Evolutionary conservation across 1,140 invertebrate genomes (phyloP), one percentile per base, ranked within the genome.

Genomic region (Ectropis grisescens): DNA sequence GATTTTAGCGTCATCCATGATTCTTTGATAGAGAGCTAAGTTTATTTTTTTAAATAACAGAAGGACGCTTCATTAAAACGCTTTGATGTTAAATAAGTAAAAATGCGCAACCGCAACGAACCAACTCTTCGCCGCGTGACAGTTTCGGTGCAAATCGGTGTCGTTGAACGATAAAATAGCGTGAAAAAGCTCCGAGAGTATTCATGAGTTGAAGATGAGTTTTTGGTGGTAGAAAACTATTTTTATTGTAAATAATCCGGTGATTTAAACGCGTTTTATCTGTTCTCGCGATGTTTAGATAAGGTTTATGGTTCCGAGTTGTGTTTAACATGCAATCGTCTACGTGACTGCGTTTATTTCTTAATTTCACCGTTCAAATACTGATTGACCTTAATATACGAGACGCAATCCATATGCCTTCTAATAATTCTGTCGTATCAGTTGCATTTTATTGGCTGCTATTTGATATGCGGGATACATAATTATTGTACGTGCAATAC

Each of bases 301-400:
- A 42, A 33, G 8, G 14, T 22, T 30, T 36, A 32, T 37, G 29
- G 22, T 31, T 36, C 14, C 19, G n/a, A 24, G 13, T 37, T 10
- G 28, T 37, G 22, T 42, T 29, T 5, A 12, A 15, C 13, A 29
- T 13, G 19, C 38, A 33, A 13, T 15, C 26, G 30, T 27, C 22
- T 24, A 19, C 25, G 25, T 29, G 29, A 6, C 14, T 22, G 10
- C 22, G 3, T 38, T 16, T 35, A 25, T 40, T 32, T 38, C 24
- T 39, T 35, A 32, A 15, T 31, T 34, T 32, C 33, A 36, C 36
- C 28, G 23, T 24, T 33, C 16, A 16, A 35, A 32, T 13, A 14
- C 34, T 47, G 19, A 40, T 40, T 47, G 33, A 35, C 22, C 33
- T 33, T 32, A 41, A 41, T 42, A 19, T 13, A 39, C 7, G 15